Evolutionary conservation across 2,797 vertebrate species (phyloP).

Genomic region (Euthynnus affinis): DNA sequence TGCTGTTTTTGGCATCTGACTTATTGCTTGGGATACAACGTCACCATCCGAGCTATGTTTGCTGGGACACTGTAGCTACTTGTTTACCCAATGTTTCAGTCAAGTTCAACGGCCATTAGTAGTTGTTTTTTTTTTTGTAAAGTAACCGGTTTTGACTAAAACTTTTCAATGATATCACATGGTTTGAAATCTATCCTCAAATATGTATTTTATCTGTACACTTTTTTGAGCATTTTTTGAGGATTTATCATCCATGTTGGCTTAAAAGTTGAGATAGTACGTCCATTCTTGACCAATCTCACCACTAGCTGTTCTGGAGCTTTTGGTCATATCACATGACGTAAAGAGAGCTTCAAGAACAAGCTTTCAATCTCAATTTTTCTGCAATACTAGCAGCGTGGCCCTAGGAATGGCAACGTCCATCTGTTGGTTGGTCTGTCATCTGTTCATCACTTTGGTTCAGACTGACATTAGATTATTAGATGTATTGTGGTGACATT

Average conservation of each 20-base stretch:
- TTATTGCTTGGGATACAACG: too few relatives aligned
- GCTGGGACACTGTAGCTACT: not conserved
- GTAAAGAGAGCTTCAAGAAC: too few relatives aligned
- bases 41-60: too few relatives aligned
- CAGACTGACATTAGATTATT: not conserved
- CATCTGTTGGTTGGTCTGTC: not conserved
- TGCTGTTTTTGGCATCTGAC: too few relatives aligned
- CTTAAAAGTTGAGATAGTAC: not conserved
- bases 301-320: too few relatives aligned
- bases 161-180: not conserved
- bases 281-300: not conserved
- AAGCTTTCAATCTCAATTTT: too few relatives aligned
- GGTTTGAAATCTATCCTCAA: conserved; percentile 1
- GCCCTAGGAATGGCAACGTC: not conserved
- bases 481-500: not conserved
- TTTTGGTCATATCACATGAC: too few relatives aligned
- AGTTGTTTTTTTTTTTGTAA: conserved; percentile 20
- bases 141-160: not conserved
- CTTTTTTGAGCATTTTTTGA: not conserved
- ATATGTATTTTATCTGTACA: not conserved
- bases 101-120: conserved; percentile 14
- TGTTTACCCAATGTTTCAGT: conserved; percentile 39
- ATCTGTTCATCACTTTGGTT: not conserved
- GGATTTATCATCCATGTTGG: not conserved
- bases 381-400: too few relatives aligned